Evolutionary conservation across 1,140 invertebrate genomes (phyloP).

Genomic region (Neodiprion virginianus): DNA sequence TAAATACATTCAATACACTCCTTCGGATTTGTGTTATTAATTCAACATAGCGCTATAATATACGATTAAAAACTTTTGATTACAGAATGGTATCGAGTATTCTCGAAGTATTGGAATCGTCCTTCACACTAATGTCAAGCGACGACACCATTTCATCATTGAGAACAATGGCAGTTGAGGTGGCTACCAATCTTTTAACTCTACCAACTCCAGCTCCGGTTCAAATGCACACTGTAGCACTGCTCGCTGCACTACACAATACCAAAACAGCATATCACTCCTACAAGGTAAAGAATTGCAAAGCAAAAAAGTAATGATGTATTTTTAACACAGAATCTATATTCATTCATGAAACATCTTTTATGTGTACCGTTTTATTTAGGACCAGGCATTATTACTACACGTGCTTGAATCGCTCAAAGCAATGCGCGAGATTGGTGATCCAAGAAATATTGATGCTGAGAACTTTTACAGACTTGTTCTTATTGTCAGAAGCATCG

Average conservation of each 20-base stretch:
- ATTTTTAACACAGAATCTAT: slow-evolving; percentile 24
- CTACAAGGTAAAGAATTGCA: slow-evolving; percentile 71
- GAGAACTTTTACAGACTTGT: slow-evolving; percentile 91
- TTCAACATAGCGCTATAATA: slow-evolving; percentile 4
- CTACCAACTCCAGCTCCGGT: slow-evolving; percentile 82
- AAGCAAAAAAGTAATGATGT: slow-evolving; percentile 22
- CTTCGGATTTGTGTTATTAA: background rate
- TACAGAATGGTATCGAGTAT: slow-evolving; percentile 74
- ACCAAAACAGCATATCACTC: slow-evolving; percentile 79
- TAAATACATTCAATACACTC: slow-evolving; percentile 1
- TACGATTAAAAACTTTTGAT: slow-evolving; percentile 23
- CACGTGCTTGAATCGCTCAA: slow-evolving; percentile 78
- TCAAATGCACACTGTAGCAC: slow-evolving; percentile 78
- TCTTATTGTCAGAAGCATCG: slow-evolving; percentile 84
- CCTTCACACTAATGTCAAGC: slow-evolving; percentile 64
- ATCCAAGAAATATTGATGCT: slow-evolving; percentile 78
- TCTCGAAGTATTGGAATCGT: slow-evolving; percentile 77
- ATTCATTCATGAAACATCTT: slow-evolving; percentile 20
- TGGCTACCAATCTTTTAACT: slow-evolving; percentile 82
- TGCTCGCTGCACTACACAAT: slow-evolving; percentile 81
- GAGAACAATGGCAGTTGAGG: slow-evolving; percentile 70
- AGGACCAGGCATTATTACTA: slow-evolving; percentile 82
- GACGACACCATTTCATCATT: slow-evolving; percentile 52
- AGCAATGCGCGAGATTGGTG: slow-evolving; percentile 65
- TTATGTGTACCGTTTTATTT: slow-evolving; percentile 20